Evolutionary conservation across 2,113 vertebrate species (phyloP).

Genomic region (Azemiops feae): DNA sequence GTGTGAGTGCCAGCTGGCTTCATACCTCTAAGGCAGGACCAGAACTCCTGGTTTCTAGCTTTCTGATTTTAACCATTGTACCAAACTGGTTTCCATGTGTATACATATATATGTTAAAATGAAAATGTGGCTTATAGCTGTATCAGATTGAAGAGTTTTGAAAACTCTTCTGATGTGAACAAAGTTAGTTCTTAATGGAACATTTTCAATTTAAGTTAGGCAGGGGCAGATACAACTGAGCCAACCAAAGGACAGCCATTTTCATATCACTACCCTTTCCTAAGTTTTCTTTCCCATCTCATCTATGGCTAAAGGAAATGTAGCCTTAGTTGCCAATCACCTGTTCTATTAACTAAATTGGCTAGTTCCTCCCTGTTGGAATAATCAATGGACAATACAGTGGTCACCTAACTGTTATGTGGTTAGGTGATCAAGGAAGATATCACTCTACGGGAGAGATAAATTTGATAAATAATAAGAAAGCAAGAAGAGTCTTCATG

Average conservation of each 20-base stretch:
- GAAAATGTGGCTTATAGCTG: background rate
- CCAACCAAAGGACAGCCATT: background rate
- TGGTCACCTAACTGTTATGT: background rate
- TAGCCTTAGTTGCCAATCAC: background rate
- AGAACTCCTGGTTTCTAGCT: background rate
- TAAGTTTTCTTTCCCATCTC: background rate
- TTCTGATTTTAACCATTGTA: background rate
- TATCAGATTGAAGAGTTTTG: background rate
- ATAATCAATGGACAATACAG: background rate
- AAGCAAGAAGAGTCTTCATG: background rate
- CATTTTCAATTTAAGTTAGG: background rate
- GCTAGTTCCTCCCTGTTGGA: background rate
- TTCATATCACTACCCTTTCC: background rate
- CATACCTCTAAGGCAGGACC: background rate
- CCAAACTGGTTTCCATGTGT: background rate
- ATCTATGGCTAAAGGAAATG: background rate
- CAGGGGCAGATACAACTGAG: background rate
- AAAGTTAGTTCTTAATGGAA: background rate
- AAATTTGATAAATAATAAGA: background rate
- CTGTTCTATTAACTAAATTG: background rate
- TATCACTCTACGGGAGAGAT: background rate
- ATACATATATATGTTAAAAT: background rate
- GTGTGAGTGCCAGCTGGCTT: background rate
- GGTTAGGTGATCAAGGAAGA: background rate
- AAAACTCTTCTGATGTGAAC: background rate